phyloP scores from a whole-genome alignment of 2,113 vertebrate species.

The Garra rufa region DNA sequence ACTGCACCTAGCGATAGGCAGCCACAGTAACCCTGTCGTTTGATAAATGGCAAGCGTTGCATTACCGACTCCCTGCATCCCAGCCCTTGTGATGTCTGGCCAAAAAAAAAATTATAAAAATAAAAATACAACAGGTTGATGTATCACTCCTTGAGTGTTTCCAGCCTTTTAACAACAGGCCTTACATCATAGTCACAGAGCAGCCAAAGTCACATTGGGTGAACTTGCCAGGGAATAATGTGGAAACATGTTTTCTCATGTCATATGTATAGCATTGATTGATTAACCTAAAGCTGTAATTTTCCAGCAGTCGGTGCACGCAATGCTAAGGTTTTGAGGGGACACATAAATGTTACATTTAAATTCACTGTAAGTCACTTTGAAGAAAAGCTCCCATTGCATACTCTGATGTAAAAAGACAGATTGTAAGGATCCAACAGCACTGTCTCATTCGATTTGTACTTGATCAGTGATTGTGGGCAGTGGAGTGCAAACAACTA shows the following conservation, averaged over 20 bases:
- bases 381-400: background rate
- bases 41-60: conserved; percentile 72
- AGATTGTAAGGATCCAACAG: background rate
- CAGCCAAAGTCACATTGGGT: conserved; percentile 21
- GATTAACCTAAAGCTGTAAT: background rate
- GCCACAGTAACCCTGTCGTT: conserved; percentile 66
- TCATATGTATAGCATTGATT: background rate
- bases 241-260: background rate
- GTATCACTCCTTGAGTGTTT: conserved; percentile 68
- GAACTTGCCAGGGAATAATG: background rate
- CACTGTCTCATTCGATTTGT: background rate
- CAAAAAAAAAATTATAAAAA: conserved; percentile 53
- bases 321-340: background rate
- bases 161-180: conserved; percentile 64
- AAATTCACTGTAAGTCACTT: background rate
- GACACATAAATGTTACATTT: background rate
- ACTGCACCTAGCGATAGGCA: conserved; percentile 62
- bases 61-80: conserved; percentile 67
- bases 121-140: conserved; percentile 66
- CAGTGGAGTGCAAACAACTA: background rate
- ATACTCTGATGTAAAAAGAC: background rate
- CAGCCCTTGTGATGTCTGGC: conserved; percentile 59
- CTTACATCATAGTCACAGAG: conserved; percentile 39
- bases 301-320: background rate
- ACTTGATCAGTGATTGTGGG: background rate